Conservation (phyloP, 2,888 invertebrate species). For the Tenthredo distinguenda region DNA sequence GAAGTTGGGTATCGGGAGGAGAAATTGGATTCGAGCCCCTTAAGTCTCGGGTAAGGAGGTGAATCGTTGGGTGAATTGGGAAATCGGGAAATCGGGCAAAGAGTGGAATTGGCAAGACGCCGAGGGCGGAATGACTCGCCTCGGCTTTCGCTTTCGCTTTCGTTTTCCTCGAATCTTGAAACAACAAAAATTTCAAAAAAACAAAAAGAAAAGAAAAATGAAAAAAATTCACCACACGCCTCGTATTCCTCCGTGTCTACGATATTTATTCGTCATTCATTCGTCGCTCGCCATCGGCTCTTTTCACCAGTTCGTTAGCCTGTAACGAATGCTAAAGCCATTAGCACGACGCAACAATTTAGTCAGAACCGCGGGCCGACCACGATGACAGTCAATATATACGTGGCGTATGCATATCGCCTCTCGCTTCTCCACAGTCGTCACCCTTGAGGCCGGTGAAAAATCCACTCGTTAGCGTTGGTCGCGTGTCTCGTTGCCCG, state of each 20-base stretch:
- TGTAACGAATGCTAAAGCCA: conserved; percentile 43
- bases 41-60: conserved; percentile 51
- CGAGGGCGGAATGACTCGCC: conserved; percentile 10
- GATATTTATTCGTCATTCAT: conserved; percentile 17
- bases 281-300: neutral
- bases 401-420: conserved; percentile 44
- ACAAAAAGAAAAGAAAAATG: neutral
- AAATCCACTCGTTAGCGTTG: conserved; percentile 68
- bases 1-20: conserved; percentile 71
- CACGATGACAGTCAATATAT: conserved; percentile 42
- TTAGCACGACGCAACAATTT: conserved; percentile 43
- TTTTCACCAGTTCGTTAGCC: conserved; percentile 37
- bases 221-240: neutral
- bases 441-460: conserved; percentile 60
- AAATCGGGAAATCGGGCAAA: conserved; percentile 53
- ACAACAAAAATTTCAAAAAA: neutral
- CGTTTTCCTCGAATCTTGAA: neutral
- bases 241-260: neutral
- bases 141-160: conserved; percentile 2
- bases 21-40: conserved; percentile 67
- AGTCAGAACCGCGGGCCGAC: conserved; percentile 38
- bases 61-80: conserved; percentile 53
- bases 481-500: conserved; percentile 72
- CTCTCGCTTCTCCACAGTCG: conserved; percentile 12
- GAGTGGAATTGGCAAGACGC: conserved; percentile 47